Conservation (phyloP, 2,113 vertebrate species). For the Salvator merianae region DNA sequence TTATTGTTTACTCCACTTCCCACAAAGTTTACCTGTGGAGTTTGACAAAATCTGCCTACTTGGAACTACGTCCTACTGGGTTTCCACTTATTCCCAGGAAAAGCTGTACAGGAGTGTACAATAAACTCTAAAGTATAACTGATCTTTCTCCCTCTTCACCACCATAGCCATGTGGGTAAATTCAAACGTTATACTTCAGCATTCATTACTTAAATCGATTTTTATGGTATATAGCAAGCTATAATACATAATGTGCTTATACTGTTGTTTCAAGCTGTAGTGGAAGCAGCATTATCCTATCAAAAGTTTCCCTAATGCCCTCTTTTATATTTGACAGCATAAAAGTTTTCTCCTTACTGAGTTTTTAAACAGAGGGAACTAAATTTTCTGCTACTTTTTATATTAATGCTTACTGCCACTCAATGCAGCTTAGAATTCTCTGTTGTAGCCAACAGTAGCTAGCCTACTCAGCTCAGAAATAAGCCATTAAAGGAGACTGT, state of each 20-base stretch:
- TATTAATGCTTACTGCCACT: not conserved
- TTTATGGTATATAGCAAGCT: conserved; percentile 31
- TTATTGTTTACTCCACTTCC: conserved; percentile 13
- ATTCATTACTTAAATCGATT: conserved; percentile 48
- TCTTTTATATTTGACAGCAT: conserved; percentile 27
- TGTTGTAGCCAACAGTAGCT: conserved; percentile 17
- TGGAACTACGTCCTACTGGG: not conserved
- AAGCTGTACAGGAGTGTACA: not conserved
- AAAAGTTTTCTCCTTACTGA: conserved; percentile 24
- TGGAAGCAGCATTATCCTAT: conserved; percentile 30
- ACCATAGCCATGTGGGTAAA: conserved; percentile 17
- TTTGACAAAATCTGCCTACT: conserved; percentile 6
- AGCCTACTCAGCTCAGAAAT: conserved; percentile 21
- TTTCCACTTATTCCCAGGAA: not conserved
- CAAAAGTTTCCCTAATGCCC: conserved; percentile 31
- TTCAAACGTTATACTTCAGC: conserved; percentile 41
- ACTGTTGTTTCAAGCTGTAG: conserved; percentile 34
- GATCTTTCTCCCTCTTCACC: conserved; percentile 13
- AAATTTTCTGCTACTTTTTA: conserved; percentile 36
- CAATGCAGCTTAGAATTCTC: not conserved
- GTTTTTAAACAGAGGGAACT: not conserved
- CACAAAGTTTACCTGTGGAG: conserved; percentile 16
- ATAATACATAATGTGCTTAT: conserved; percentile 21
- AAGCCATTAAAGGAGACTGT: not conserved
- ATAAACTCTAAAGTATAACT: conserved; percentile 37